Base-by-base conservation (phyloP, 64 coral and sea anemone genomes). In the Catalaphyllia jardinei region DNA sequence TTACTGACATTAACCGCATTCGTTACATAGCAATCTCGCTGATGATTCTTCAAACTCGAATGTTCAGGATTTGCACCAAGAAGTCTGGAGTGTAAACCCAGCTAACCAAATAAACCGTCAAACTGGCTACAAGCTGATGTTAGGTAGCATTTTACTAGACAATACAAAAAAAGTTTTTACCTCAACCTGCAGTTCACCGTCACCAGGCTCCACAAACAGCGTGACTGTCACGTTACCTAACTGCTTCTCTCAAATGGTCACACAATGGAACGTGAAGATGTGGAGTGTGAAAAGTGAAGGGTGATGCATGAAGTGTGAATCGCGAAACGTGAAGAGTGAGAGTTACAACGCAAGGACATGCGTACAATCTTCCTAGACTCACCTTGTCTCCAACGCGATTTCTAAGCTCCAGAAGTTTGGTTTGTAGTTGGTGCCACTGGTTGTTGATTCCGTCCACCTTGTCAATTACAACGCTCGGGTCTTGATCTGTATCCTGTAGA, bases 361-460 rank as follows among this genome's bases (percentile, higher is more conserved):
- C 16, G 62, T 24, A 24, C 20, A 65, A 69, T 19, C 31, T 38
- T 65, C 27, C 31, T 16, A 4, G 16, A n/a, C 81, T 85, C 31
- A 85, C 81, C 81, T n/a, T 42, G 33, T n/a, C 30, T n/a, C 27
- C 46, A 20, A 85, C 31, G 15, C 42, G 81, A 38, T 71, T 85
- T 85, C 60, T 46, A 2, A 92, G 74, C 60, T 92, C 83, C 59
- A 87, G 84, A n/a, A 94, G 35, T 60, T 88, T 87, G 8, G 62
- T 38, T 76, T 94, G 93, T 27, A 91, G 78, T n/a, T 94, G 60
- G 10, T 88, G 62, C 88, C 88, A 94, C 19, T 90, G 80, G 10
- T 78, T 76, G 52, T 77, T 84, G 15, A 94, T 24, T 30, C 86
- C 83, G 18, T 72, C 76, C 31, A 94, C 76, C 77, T 87, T 94